Conservation (phyloP, 37 sponge, comb jelly and placozoan species). For the Aplysina aerophoba region DNA sequence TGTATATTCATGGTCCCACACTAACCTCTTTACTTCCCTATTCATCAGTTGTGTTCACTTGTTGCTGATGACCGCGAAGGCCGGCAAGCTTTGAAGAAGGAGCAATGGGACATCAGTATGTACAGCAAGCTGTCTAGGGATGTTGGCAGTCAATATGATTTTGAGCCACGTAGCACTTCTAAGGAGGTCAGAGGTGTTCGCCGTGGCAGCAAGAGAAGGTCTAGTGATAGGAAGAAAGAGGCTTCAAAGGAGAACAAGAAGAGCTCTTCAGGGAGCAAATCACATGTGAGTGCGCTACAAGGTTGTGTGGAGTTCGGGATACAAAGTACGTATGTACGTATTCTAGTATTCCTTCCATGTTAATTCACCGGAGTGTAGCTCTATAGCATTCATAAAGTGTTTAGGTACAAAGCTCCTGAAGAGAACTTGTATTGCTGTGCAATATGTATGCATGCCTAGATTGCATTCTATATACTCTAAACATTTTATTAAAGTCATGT, state of each 20-base stretch:
- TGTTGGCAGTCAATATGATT: conserved; percentile 15
- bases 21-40: neutral
- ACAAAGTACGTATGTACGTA: no score
- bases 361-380: no score
- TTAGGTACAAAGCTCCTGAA: no score
- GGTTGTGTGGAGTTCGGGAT: no score
- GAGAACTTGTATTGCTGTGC: no score
- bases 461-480: no score
- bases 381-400: no score
- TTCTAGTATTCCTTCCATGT: no score
- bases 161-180: conserved; percentile 29
- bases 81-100: conserved; percentile 57
- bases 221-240: neutral
- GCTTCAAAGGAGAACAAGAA: neutral
- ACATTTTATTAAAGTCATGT: no score
- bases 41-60: conserved; percentile 61
- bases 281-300: no score
- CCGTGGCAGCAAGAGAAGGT: neutral
- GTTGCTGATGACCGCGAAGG: conserved; percentile 59
- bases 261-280: neutral
- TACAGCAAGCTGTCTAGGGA: conserved; percentile 32
- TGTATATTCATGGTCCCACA: no score
- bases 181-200: conserved; percentile 9
- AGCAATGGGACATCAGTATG: conserved; percentile 69
- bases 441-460: no score